A percentile compares a stretch with the other conserved stretches of the same genome.
These are phyloP conservation scores for Phoeniculus purpureus DNA, from an alignment of 2,797 vertebrate species.

Conservation along the genomic window DNA sequence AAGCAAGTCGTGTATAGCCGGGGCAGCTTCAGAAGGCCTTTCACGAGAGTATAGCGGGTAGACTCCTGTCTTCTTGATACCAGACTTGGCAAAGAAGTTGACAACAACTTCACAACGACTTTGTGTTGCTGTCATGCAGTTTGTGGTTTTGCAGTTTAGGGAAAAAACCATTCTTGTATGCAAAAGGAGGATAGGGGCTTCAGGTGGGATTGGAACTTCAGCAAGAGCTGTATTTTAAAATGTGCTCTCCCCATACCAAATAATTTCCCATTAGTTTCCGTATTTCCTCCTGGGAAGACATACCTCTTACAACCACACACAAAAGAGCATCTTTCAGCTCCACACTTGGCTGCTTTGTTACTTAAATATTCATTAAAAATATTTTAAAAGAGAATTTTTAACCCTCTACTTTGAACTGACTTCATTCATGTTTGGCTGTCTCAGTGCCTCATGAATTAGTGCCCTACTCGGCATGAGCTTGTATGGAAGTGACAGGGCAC, in stretches of 20 bases:
- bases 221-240: background rate
- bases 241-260: background rate
- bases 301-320: background rate
- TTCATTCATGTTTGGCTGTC: background rate
- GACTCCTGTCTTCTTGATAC: background rate
- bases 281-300: background rate
- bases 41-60: background rate
- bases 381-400: background rate
- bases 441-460: background rate
- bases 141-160: background rate
- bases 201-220: background rate
- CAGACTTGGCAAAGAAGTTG: background rate
- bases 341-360: background rate
- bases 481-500: background rate
- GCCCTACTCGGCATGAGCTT: background rate
- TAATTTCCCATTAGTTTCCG: background rate
- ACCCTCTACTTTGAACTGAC: background rate
- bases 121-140: background rate
- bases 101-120: background rate
- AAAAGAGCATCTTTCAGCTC: background rate
- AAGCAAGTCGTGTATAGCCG: background rate
- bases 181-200: background rate
- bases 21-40: background rate
- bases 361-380: background rate
- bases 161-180: background rate